phyloP scores from a whole-genome alignment of 2,888 invertebrate species.

The Taphrorychus bicolor region DNA sequence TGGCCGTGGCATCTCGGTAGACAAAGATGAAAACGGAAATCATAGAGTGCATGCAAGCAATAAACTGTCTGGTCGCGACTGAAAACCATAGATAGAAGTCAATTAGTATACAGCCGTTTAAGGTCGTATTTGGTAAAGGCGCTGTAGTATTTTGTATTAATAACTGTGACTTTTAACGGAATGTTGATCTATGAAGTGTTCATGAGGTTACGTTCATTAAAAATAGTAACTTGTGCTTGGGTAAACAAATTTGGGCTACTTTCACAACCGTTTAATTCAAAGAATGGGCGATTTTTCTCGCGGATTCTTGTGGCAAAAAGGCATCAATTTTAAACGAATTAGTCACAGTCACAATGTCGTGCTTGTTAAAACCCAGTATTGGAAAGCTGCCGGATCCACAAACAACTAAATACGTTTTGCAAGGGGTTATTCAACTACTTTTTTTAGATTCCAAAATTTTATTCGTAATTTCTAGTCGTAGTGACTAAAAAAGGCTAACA shows the following conservation, averaged over 20 bases:
- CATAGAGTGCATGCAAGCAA: constrained; percentile 34
- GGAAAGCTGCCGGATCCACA: too few species aligned
- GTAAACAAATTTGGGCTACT: constrained; percentile 6
- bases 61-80: constrained; percentile 34
- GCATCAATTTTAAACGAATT: constrained; percentile 9
- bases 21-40: constrained; percentile 35
- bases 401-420: too few species aligned
- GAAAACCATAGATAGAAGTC: constrained; percentile 33
- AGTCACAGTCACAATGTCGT: constrained; percentile 1
- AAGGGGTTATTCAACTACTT: too few species aligned
- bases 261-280: background rate
- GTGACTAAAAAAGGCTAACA: too few species aligned
- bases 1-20: constrained; percentile 21
- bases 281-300: background rate
- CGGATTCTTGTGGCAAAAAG: background rate
- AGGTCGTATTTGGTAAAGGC: constrained; percentile 36
- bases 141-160: constrained; percentile 26
- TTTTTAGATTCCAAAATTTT: too few species aligned
- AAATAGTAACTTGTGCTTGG: constrained; percentile 15
- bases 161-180: constrained; percentile 38
- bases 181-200: constrained; percentile 20
- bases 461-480: too few species aligned
- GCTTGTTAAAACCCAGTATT: background rate
- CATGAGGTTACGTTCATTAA: constrained; percentile 2
- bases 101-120: constrained; percentile 38